These are phyloP conservation scores for Pocota personata DNA, from an alignment of 2,888 invertebrate genomes.

Conservation along the genomic window DNA sequence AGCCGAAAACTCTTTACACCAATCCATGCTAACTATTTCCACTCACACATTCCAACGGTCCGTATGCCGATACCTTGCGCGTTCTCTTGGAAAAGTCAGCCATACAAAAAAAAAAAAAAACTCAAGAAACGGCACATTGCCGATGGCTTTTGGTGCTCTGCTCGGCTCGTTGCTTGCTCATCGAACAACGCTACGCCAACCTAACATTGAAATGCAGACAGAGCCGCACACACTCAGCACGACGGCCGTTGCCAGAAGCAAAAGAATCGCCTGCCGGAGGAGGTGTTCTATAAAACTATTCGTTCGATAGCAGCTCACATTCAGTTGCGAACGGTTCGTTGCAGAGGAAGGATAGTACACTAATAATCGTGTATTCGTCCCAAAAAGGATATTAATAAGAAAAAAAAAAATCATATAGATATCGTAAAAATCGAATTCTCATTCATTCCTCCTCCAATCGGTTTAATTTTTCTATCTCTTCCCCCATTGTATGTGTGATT, in stretches of 20 bases:
- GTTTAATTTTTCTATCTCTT: not conserved
- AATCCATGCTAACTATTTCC: not conserved
- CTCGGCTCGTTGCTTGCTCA: conserved; percentile 15
- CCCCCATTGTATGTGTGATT: conserved; percentile 39
- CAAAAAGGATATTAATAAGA: conserved; percentile 47
- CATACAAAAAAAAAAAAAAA: not conserved
- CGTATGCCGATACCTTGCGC: conserved; percentile 24
- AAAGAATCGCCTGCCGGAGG: conserved; percentile 76
- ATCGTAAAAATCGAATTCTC: conserved; percentile 32
- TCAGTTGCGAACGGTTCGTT: conserved; percentile 82
- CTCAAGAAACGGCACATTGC: conserved; percentile 51
- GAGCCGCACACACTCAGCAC: conserved; percentile 41
- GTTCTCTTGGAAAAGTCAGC: conserved; percentile 32
- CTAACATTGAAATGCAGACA: conserved; percentile 63
- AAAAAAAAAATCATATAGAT: not conserved
- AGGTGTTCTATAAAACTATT: conserved; percentile 82
- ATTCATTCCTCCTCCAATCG: conserved; percentile 46
- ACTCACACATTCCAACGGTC: not conserved
- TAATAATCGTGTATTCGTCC: conserved; percentile 36
- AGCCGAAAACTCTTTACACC: not conserved
- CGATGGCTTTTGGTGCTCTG: conserved; percentile 43
- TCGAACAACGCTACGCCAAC: conserved; percentile 18
- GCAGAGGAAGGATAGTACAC: conserved; percentile 75
- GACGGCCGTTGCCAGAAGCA: conserved; percentile 67
- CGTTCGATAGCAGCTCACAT: conserved; percentile 81